Evolutionary conservation across 2,888 invertebrate genomes (phyloP), one percentile per base, ranked within the genome.

Genomic region (Caenorhabditis zanzibari): DNA sequence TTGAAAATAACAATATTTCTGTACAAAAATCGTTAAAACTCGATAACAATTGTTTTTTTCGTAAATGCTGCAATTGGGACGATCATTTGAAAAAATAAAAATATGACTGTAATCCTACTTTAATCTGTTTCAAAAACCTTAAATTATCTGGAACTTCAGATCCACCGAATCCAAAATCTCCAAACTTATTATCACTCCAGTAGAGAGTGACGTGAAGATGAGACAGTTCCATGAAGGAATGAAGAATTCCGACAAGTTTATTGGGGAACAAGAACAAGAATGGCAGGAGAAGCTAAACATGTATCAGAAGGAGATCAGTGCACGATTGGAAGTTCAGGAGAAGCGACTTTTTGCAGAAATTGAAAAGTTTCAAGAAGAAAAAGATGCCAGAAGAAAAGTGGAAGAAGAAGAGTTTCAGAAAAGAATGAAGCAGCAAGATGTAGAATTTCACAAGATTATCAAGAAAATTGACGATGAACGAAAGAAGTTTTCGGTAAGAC

Each of bases 261-360:
- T 75, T 9, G n/a, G 66, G 5, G 75, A 75, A 47, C 66, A 68
- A 26, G 75, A 75, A 14, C 64, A 41, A 12, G 75, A 75, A 26
- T 75, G 58, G 75, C 32, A 58, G 1, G 49, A 59, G 19, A 58
- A 66, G 38, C 19, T 58, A 26, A 66, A 54, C 6, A 41, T 41
- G 35, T 68, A 56, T 68, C 75, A 68, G 56, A 75, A 75, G 32
- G 75, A 75, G 41, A 56, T 75, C n/a, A 66, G 75, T 32, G 75
- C 75, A 0, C 44, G 75, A 24, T 19, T 75, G 35, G 75, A 75
- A 59, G 75, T 66, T 24, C 75, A 75, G 44, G 49, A 66, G 28
- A 66, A 66, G 32, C 75, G 75, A 7, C 49, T 75, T 0, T 22
- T 19, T 9, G 44, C 66, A 5, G 66, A 68, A 38, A 66, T 75